Conservation (phyloP, 2,113 vertebrate genomes). For the Oryzias melastigma region DNA sequence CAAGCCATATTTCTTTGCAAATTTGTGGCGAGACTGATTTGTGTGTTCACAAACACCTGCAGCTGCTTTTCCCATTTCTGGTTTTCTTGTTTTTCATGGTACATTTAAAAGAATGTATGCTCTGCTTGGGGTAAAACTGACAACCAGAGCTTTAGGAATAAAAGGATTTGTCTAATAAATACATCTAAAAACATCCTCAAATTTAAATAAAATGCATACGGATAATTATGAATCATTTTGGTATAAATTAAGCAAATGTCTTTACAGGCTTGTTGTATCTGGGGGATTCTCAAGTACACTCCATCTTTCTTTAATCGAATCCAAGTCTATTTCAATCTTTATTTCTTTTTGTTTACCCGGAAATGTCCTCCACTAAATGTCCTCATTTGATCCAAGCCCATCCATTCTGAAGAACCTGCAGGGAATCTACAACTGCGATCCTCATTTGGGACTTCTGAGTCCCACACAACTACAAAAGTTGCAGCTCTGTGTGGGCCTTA, state of each 20-base stretch:
- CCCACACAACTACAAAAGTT: slow-evolving; percentile 28
- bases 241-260: slow-evolving; percentile 19
- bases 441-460: slow-evolving; percentile 27
- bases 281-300: slow-evolving; percentile 26
- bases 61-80: slow-evolving; percentile 61
- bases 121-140: slow-evolving; percentile 48
- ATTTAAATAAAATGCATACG: too few relatives aligned
- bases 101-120: slow-evolving; percentile 55
- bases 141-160: slow-evolving; percentile 35
- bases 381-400: slow-evolving; percentile 23
- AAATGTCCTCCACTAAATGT: slow-evolving; percentile 12
- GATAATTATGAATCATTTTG: not conserved
- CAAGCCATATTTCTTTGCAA: slow-evolving; percentile 43
- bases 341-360: slow-evolving; percentile 14
- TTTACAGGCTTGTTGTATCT: slow-evolving; percentile 19
- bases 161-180: too few relatives aligned
- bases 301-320: slow-evolving; percentile 51
- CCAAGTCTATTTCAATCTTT: slow-evolving; percentile 32
- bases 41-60: slow-evolving; percentile 36
- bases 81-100: slow-evolving; percentile 30
- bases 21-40: slow-evolving; percentile 30
- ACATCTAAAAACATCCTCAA: too few relatives aligned
- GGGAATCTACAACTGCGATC: slow-evolving; percentile 13
- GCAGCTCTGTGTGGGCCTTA: slow-evolving; percentile 30
- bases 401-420: slow-evolving; percentile 26